Evolutionary conservation across 2,797 vertebrate species (phyloP).

Genomic region (Sebastes hopkinsi): DNA sequence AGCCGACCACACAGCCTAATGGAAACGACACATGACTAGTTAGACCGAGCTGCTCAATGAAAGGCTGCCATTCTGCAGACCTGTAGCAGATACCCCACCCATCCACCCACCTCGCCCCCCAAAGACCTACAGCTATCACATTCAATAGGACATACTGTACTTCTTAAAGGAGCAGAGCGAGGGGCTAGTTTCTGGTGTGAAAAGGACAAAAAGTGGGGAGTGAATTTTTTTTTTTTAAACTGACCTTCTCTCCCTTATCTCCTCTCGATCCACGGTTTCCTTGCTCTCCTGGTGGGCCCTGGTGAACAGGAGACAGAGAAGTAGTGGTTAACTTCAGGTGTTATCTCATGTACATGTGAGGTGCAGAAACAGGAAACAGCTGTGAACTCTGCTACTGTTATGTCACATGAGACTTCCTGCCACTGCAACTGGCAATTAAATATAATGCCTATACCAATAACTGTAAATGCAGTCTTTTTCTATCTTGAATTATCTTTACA

Average conservation of each 20-base stretch:
- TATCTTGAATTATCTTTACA: background rate
- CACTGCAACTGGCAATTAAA: constrained; percentile 1
- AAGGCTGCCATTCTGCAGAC: constrained; percentile 60
- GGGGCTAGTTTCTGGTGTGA: background rate
- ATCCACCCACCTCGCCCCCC: background rate
- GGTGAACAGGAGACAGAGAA: constrained; percentile 34
- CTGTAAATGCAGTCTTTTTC: background rate
- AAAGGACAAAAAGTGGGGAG: background rate
- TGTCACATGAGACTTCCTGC: constrained; percentile 18
- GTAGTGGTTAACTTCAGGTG: constrained; percentile 31
- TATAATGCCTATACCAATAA: background rate
- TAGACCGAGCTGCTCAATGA: constrained; percentile 49
- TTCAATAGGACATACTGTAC: constrained; percentile 37
- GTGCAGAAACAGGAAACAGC: constrained; percentile 34
- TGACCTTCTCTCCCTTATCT: constrained; percentile 92
- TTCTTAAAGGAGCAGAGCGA: background rate
- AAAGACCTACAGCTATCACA: constrained; percentile 14
- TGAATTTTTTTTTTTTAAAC: constrained; percentile 23
- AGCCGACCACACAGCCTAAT: constrained; percentile 62
- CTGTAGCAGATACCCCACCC: constrained; percentile 20
- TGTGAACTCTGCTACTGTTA: constrained; percentile 27
- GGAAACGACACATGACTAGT: constrained; percentile 60
- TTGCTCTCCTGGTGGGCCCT: constrained; percentile 95
- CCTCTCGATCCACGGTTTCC: constrained; percentile 90
- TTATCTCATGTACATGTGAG: background rate